Evolutionary conservation across 2,113 vertebrate genomes (phyloP).

Genomic region (Gymnorhina tibicen): DNA sequence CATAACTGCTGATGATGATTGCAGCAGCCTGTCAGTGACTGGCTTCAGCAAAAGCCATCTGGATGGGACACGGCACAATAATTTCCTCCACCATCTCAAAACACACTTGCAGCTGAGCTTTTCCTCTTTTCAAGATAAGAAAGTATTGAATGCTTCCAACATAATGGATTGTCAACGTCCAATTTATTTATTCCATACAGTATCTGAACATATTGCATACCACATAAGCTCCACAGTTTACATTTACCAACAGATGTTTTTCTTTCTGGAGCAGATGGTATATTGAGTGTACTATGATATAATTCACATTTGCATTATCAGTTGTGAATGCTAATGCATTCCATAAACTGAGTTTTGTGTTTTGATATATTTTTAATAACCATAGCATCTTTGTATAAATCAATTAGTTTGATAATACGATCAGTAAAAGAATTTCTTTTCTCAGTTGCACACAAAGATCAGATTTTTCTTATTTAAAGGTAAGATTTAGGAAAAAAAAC

Average conservation of each 20-base stretch:
- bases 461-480: background rate
- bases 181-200: slow-evolving; percentile 63
- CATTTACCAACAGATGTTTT: slow-evolving; percentile 65
- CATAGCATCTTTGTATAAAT: background rate
- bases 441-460: background rate
- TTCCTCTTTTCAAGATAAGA: slow-evolving; percentile 4
- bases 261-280: slow-evolving; percentile 61
- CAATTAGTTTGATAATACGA: background rate
- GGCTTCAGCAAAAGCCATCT: slow-evolving; percentile 51
- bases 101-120: slow-evolving; percentile 9
- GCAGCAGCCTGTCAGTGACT: background rate
- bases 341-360: slow-evolving; percentile 3
- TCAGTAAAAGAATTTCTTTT: background rate
- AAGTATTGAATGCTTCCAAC: background rate
- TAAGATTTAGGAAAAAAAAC: background rate
- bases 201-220: slow-evolving; percentile 55
- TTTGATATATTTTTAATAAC: slow-evolving; percentile 34
- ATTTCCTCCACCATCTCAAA: slow-evolving; percentile 21
- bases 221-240: slow-evolving; percentile 51
- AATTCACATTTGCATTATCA: slow-evolving; percentile 64
- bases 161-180: slow-evolving; percentile 33
- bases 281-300: slow-evolving; percentile 51
- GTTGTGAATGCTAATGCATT: slow-evolving; percentile 43
- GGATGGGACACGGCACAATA: background rate
- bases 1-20: background rate